Percentiles rank a stretch among this genome's conserved stretches.
These are phyloP conservation scores for Aplysina aerophoba DNA, from an alignment of 37 sponge, comb jelly and placozoan genomes.

Conservation along the genomic window DNA sequence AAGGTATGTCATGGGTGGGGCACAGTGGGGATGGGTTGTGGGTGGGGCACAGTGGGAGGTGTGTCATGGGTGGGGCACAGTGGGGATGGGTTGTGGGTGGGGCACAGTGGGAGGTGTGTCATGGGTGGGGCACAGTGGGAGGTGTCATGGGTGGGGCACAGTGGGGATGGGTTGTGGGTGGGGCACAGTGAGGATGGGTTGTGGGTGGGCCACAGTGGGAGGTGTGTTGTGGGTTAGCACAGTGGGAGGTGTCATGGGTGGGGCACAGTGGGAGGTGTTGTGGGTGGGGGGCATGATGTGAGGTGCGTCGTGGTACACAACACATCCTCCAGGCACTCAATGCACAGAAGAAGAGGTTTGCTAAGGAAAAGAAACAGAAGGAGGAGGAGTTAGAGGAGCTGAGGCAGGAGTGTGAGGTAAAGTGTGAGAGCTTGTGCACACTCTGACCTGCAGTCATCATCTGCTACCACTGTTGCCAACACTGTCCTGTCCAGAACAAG, in stretches of 20 bases:
- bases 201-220: too few relatives aligned
- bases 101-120: background rate
- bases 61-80: background rate
- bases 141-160: too few relatives aligned
- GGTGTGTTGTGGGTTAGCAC: background rate
- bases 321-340: conserved; percentile 42
- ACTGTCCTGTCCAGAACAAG: conserved; percentile 44
- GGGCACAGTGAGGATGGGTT: background rate
- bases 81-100: background rate
- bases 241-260: background rate
- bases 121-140: background rate
- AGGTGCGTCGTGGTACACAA: background rate
- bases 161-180: background rate
- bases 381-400: conserved; percentile 87
- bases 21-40: too few relatives aligned
- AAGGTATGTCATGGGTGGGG: conserved; percentile 46
- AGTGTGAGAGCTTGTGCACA: background rate
- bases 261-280: background rate
- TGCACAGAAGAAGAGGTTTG: conserved; percentile 66
- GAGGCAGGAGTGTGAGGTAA: conserved; percentile 52
- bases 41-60: background rate
- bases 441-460: too few relatives aligned
- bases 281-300: too few relatives aligned
- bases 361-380: conserved; percentile 66
- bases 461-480: too few relatives aligned